A percentile compares a stretch with the other conserved stretches of the same genome.
Conservation (phyloP, 2,888 invertebrate genomes). For the Chaitophorus viminalis region DNA sequence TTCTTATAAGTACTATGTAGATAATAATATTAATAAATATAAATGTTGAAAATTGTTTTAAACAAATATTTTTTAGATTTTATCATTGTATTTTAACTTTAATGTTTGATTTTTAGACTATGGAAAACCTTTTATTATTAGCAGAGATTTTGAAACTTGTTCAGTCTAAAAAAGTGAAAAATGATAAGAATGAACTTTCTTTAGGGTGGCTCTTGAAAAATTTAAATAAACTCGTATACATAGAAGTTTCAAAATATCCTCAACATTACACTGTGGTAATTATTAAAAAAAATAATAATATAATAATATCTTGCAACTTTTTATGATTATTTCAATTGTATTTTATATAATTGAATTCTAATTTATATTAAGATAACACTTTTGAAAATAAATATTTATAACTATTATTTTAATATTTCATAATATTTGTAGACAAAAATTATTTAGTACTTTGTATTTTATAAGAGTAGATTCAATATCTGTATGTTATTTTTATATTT, state of each 20-base stretch:
- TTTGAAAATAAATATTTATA: no score
- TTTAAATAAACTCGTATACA: slow-evolving; percentile 79
- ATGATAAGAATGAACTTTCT: slow-evolving; percentile 70
- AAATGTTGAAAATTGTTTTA: background rate
- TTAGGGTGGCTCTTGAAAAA: slow-evolving; percentile 80
- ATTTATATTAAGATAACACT: no score
- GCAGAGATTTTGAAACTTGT: slow-evolving; percentile 71
- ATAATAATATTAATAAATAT: background rate
- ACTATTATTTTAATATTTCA: background rate
- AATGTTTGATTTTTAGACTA: slow-evolving; percentile 68
- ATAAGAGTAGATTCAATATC: background rate
- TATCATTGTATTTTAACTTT: background rate
- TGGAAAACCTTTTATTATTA: slow-evolving; percentile 77
- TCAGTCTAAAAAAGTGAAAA: slow-evolving; percentile 65
- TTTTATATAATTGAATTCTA: no score
- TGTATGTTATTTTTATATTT: slow-evolving; percentile 65
- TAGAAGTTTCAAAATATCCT: slow-evolving; percentile 80
- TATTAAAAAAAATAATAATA: slow-evolving; percentile 64
- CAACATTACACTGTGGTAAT: slow-evolving; percentile 77
- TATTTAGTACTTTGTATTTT: no score
- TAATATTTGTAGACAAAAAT: slow-evolving; percentile 12
- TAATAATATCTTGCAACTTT: no score
- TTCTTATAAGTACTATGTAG: no score
- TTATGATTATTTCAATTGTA: no score
- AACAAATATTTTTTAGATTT: background rate